Evolutionary conservation across 2,113 vertebrate genomes (phyloP), one percentile per base, ranked within the genome.

Genomic region (Odocoileus hemionus): DNA sequence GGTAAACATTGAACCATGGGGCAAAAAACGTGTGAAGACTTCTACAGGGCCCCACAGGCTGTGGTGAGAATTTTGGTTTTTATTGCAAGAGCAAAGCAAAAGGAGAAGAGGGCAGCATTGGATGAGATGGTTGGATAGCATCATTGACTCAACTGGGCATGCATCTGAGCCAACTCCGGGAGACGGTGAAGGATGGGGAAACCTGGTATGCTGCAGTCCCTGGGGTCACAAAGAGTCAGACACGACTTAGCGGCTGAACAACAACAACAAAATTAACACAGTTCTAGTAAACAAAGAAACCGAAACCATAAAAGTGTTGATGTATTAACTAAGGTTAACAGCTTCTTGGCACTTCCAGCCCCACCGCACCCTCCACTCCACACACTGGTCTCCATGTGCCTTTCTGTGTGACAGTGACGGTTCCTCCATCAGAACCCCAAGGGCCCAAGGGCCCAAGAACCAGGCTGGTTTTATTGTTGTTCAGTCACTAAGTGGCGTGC

Each of bases 1-100:
- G 0, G 36, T 16, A 36, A 64, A 23, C n/a, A 1, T 13, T 47
- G 57, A 21, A 60, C 25, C 1, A 2, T 17, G 36, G 6, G 17
- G 13, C 14, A 8, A 14, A 36, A 19, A 3, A 5, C 39, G 23
- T 6, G 33, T 19, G 45, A 26, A 36, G 82, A 9, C 30, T 9
- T 60, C 50, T 82, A 1, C 17, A 33, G 47, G 57, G 13, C 50
- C 9, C 11, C 39, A 19, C 15, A 33, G 58, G 28, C 85, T n/a
- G 6, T 45, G n/a, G 57, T 26, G 89, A 52, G 21, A 94, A 82
- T 19, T 25, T 28, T 58, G 33, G 9, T 67, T 50, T 91, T 89
- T 45, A 36, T 96, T 19, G 0, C 36, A 52, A 52, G 58, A 94
- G 28, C 33, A 45, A 1, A 67, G 74, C 70, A 14, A 76, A 76